Base-by-base conservation (phyloP, 2,113 vertebrate species). In the Nesogale talazaci region DNA sequence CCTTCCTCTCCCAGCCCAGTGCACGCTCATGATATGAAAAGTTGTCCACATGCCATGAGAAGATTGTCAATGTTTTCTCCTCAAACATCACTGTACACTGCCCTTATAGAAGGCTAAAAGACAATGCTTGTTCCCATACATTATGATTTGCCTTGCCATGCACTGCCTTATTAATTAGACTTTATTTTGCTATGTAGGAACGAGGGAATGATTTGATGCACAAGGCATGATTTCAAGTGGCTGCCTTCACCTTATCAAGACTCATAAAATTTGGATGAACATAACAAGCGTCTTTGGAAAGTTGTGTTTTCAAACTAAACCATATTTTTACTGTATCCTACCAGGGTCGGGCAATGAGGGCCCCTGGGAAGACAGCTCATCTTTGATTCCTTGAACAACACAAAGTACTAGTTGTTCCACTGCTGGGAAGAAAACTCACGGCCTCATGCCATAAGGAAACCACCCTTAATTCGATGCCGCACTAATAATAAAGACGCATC, bases 281-380 rank as follows among this genome's bases (percentile, higher is more conserved):
- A 9, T n/a, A 67, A 81, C 14, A 16, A 84, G 38, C 4, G 40
- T 5, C 46, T 90, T 6, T n/a, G 74, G 22, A 46, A 25, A 20
- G 27, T 70, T 87, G n/a, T 22, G 27, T 89, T 93, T 87, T 86
- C 81, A 81, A 92, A 89, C 27, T 42, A 63, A 81, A 83, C 6
- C 25, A 46, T 25, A 2, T 63, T 67, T 78, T 94, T 36, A 23
- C 76, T 86, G 0, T 59, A 20, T 3, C 25, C 16, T 19, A 14
- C 31, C 23, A 59, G 25, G 31, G 27, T 27, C n/a, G 59, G 11
- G 15, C 17, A 65, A 3, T 34, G 34, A 85, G n/a, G 38, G 65
- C 2, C 15, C 10, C 6, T 38, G 31, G 23, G 34, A 74, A 89
- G 11, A 82, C 0, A 1, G 38, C 92, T 79, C 70, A n/a, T 85